phyloP scores from a whole-genome alignment of 2,113 vertebrate genomes.

The Platycercus adscitus region DNA sequence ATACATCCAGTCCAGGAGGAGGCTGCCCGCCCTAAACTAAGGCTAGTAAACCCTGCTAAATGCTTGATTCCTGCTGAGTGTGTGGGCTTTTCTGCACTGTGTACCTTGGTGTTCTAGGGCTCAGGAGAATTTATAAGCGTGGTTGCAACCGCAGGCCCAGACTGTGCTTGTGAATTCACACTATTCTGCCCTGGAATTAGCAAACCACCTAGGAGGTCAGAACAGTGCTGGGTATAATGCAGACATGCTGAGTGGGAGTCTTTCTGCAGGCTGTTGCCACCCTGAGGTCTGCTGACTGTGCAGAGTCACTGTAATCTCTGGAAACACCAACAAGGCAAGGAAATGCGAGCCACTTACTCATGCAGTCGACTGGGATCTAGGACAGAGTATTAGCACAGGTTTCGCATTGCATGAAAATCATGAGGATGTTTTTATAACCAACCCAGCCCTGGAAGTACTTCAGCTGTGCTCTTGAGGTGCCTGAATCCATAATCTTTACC shows the following conservation, averaged over 20 bases:
- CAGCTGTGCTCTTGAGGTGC: background rate
- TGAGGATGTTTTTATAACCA: background rate
- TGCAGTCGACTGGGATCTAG: background rate
- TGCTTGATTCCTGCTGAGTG: background rate
- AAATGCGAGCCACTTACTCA: background rate
- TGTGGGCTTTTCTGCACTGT: background rate
- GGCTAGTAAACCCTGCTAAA: background rate
- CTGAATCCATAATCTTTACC: background rate
- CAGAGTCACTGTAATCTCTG: background rate
- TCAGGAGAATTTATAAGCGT: background rate
- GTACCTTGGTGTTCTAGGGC: too few species aligned
- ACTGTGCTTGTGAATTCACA: background rate
- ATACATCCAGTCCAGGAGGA: background rate
- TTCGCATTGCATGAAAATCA: background rate
- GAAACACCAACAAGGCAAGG: background rate
- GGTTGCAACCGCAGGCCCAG: background rate
- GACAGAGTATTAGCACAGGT: background rate
- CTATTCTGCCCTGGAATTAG: background rate
- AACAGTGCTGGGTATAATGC: accelerated
- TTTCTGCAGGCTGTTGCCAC: background rate
- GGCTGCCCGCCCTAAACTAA: background rate
- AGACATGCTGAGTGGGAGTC: background rate
- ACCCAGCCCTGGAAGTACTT: background rate
- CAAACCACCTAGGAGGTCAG: background rate
- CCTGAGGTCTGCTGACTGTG: background rate